phyloP scores from a whole-genome alignment of 1,140 invertebrate species.

The Diabrotica undecimpunctata region DNA sequence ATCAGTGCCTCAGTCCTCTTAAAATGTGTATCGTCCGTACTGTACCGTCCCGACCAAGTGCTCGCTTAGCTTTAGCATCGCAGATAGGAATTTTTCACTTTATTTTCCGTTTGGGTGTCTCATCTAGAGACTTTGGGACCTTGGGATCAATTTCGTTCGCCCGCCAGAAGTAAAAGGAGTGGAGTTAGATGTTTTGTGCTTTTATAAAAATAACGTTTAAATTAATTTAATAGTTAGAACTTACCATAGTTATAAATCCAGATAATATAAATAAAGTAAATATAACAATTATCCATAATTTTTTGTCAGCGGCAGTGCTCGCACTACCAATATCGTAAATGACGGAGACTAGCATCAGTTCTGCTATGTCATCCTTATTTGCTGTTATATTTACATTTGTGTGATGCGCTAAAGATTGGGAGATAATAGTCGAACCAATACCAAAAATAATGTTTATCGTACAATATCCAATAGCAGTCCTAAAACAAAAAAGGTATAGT shows the following conservation, averaged over 20 bases:
- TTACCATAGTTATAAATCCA: constrained; percentile 53
- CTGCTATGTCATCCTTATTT: constrained; percentile 39
- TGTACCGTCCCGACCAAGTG: too few species aligned
- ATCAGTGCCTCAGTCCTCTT: too few species aligned
- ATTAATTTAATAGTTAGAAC: constrained; percentile 11
- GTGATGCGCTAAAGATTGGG: constrained; percentile 45
- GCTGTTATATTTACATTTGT: constrained; percentile 25
- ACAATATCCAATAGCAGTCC: constrained; percentile 50
- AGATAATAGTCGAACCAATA: constrained; percentile 45
- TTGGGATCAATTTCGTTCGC: too few species aligned
- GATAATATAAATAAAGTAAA: constrained; percentile 48
- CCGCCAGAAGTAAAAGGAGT: too few species aligned
- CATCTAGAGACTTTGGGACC: too few species aligned
- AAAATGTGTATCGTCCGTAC: too few species aligned
- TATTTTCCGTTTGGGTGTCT: too few species aligned
- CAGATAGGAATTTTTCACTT: too few species aligned
- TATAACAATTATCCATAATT: constrained; percentile 47
- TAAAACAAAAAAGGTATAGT: constrained; percentile 25
- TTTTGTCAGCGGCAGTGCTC: constrained; percentile 36
- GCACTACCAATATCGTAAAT: constrained; percentile 49
- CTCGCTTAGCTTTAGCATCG: too few species aligned
- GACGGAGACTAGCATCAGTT: constrained; percentile 48
- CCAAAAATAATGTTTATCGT: constrained; percentile 49
- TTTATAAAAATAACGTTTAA: too few species aligned
- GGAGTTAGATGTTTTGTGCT: too few species aligned